Evolutionary conservation across 2,888 invertebrate genomes (phyloP).

Genomic region (Cheilosia vernalis): DNA sequence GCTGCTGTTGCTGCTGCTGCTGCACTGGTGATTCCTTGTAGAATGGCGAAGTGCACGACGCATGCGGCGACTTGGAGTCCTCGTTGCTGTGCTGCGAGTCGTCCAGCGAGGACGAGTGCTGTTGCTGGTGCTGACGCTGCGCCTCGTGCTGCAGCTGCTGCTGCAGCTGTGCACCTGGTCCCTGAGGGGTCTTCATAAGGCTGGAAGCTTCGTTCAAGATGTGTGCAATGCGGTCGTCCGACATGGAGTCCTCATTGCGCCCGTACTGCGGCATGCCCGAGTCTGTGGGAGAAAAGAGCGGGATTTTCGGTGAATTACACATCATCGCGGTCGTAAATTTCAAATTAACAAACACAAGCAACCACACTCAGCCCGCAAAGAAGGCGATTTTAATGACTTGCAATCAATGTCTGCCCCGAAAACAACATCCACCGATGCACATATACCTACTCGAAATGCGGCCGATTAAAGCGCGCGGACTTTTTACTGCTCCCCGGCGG

Average conservation of each 20-base stretch:
- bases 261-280: slow-evolving; percentile 91
- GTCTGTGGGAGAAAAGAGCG: slow-evolving; percentile 84
- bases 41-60: slow-evolving; percentile 92
- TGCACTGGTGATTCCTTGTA: slow-evolving; percentile 88
- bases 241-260: slow-evolving; percentile 90
- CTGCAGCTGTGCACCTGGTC: slow-evolving; percentile 77
- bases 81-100: slow-evolving; percentile 91
- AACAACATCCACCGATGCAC: slow-evolving; percentile 13
- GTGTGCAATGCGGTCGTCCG: slow-evolving; percentile 96
- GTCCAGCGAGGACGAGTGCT: slow-evolving; percentile 84
- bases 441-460: slow-evolving; percentile 10
- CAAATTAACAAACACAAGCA: slow-evolving; percentile 37
- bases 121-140: slow-evolving; percentile 86
- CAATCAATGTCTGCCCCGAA: slow-evolving; percentile 34
- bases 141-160: slow-evolving; percentile 84
- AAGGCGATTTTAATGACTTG: slow-evolving; percentile 44
- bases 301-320: slow-evolving; percentile 16
- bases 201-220: slow-evolving; percentile 96
- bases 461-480: slow-evolving; percentile 21
- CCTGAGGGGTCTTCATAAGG: slow-evolving; percentile 89
- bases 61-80: slow-evolving; percentile 91
- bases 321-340: slow-evolving; percentile 55
- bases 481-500: slow-evolving; percentile 13
- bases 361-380: slow-evolving; percentile 4
- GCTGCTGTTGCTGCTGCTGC: slow-evolving; percentile 60